These are phyloP conservation scores for Sebastes oblongus DNA, from an alignment of 2,797 vertebrate genomes.

Conservation along the genomic window DNA sequence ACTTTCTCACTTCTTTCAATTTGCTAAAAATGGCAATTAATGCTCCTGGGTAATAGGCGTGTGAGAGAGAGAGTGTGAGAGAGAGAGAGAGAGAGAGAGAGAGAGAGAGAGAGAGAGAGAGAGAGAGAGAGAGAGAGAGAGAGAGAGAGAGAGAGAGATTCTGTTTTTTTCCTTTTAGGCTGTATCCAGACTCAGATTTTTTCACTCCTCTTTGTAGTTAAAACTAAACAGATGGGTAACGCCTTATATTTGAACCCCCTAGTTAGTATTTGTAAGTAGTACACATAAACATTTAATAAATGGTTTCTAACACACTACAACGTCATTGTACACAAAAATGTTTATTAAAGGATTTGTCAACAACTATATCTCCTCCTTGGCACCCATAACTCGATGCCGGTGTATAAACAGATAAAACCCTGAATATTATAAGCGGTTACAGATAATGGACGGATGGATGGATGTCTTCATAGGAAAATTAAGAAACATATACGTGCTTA, in stretches of 20 bases:
- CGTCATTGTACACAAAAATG: neutral
- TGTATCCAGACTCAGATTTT: neutral
- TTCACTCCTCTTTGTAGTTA: neutral
- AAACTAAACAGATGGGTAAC: neutral
- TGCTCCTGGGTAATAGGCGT: constrained; percentile 22
- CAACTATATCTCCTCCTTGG: neutral
- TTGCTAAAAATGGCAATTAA: constrained; percentile 55
- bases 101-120: neutral
- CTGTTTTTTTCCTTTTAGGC: neutral
- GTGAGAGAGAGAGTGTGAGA: neutral
- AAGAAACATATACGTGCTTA: neutral
- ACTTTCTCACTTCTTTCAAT: constrained; percentile 25
- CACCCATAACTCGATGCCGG: neutral
- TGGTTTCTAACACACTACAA: neutral
- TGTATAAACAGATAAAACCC: neutral
- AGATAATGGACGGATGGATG: too few species aligned
- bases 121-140: neutral
- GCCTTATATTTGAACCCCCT: neutral
- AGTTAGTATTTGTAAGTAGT: neutral
- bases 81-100: too few species aligned
- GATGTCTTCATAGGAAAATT: neutral
- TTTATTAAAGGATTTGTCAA: neutral
- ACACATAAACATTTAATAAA: neutral
- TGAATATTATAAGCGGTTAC: too few species aligned
- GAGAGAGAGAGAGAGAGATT: neutral